Conservation (phyloP, 1,140 invertebrate species). For the Palaemon carinicauda region DNA sequence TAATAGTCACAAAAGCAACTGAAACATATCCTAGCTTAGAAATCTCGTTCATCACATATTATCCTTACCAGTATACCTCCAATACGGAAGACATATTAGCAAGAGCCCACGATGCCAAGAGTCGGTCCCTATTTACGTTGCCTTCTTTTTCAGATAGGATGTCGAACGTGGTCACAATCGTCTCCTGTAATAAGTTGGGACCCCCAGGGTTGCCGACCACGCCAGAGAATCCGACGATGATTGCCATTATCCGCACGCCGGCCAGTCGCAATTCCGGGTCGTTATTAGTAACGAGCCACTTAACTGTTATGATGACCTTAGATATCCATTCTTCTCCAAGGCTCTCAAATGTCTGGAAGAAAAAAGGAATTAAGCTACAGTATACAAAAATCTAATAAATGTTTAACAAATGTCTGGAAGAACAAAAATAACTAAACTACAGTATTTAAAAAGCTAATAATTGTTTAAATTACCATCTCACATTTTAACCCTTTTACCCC, state of each 20-base stretch:
- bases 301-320: not conserved
- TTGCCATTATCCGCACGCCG: constrained; percentile 34
- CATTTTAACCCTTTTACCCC: too few relatives aligned
- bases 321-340: constrained; percentile 36
- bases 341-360: constrained; percentile 20
- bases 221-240: constrained; percentile 31
- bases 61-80: constrained; percentile 25
- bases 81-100: constrained; percentile 40
- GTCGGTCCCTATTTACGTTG: constrained; percentile 39
- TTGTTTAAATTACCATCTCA: too few relatives aligned
- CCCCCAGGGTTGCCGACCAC: constrained; percentile 17
- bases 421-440: too few relatives aligned
- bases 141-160: constrained; percentile 17
- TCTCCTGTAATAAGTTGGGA: not conserved
- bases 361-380: too few relatives aligned
- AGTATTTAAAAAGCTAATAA: too few relatives aligned
- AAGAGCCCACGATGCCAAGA: constrained; percentile 40
- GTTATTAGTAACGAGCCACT: constrained; percentile 12
- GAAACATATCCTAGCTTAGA: not conserved
- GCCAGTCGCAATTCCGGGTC: constrained; percentile 33
- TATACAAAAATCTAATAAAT: too few relatives aligned
- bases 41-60: not conserved
- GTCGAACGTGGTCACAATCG: constrained; percentile 14
- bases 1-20: not conserved
- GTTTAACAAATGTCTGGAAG: too few relatives aligned